phyloP scores from a whole-genome alignment of 2,113 vertebrate genomes.

The Erythrolamprus reginae region DNA sequence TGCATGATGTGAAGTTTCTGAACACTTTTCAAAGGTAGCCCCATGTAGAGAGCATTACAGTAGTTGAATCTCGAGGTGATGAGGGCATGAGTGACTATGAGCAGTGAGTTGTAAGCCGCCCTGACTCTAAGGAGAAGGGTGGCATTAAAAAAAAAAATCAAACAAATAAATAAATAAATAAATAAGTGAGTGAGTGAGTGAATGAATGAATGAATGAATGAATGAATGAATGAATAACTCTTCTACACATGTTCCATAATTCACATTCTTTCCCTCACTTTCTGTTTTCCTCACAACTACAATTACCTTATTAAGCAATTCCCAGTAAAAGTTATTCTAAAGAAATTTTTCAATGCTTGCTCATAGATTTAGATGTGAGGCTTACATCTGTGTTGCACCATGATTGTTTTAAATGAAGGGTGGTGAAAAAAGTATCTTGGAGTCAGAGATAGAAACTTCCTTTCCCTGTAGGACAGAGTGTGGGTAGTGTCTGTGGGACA shows the following conservation, averaged over 20 bases:
- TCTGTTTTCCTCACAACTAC: not conserved
- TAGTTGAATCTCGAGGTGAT: too few species aligned
- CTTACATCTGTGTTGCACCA: not conserved
- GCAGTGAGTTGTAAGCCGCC: too few species aligned
- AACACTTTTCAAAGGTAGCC: too few species aligned
- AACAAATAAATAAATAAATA: too few species aligned
- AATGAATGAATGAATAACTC: too few species aligned
- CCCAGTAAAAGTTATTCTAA: not conserved
- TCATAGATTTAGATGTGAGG: not conserved
- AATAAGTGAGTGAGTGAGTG: too few species aligned
- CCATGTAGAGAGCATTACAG: too few species aligned
- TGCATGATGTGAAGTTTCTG: too few species aligned
- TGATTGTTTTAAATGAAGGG: not conserved
- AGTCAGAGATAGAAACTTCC: not conserved
- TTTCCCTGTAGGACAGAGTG: not conserved
- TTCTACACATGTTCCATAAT: not conserved
- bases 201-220: too few species aligned
- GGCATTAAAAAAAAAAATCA: too few species aligned
- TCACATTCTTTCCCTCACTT: not conserved
- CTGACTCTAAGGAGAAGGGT: too few species aligned
- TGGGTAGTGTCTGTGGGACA: not conserved
- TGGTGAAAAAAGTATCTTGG: not conserved
- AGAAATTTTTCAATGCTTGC: not conserved
- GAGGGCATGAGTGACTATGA: too few species aligned
- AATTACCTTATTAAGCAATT: not conserved